Base-by-base conservation (phyloP, 2,113 vertebrate genomes). In the Cyanoderma ruficeps region DNA sequence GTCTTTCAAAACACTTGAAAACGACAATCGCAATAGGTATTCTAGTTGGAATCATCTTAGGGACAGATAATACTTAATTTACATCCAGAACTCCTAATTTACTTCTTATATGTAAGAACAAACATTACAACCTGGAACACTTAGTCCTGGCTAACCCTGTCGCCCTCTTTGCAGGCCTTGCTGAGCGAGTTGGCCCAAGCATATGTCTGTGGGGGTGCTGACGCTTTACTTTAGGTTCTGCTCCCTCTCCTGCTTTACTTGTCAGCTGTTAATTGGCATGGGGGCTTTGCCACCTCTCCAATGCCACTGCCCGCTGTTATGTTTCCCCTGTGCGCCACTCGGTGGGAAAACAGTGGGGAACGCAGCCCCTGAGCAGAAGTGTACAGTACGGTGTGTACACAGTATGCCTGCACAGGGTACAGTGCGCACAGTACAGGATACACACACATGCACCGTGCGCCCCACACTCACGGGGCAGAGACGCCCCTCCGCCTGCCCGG, bases 321-420 rank as follows among this genome's bases (percentile, higher is more conserved):
- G 52, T 18, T 37, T 15, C 42, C 16, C 0, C 22, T 16, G 39
- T 6, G 47, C 19, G 0, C 22, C 33, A 7, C 15, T 74, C 59
- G 24, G 12, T 9, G 16, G 28, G 44, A 21, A 30, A 11, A 9
- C 31, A 13, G 21, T 0, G 31, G 42, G 25, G 20, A 13, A 9
- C 2, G 21, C 15, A 4, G 13, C 13, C 30, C 2, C n/a, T 16
- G 31, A 4, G 27, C 1, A 14, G 10, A 1, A 1, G 6, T 0
- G 21, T 23, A 4, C 3, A 1, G n/a, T 3, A 7, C 23, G 3
- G 30, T 4, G 52, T 11, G 52, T 17, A 15, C 67, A 3, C 31
- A 22, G 35, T 13, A 1, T 3, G 59, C 3, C 11, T 4, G 46
- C 46, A 22, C 61, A 2, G 50, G 1, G 49, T 3, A 17, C 50